Base-by-base conservation (phyloP, 2,888 invertebrate species). In the Lathronympha strigana region DNA sequence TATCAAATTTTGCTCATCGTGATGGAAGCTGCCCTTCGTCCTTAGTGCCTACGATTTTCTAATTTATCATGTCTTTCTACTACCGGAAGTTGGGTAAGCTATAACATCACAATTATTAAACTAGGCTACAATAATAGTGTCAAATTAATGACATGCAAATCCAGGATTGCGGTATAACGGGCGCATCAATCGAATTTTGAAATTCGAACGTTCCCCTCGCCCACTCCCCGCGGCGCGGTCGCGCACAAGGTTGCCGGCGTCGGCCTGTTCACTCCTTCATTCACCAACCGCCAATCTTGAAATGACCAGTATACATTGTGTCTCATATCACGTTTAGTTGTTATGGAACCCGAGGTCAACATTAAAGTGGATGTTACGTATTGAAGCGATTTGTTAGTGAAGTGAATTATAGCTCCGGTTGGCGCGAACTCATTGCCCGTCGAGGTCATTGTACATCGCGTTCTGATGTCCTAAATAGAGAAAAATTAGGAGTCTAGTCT, bases 391-490 rank as follows among this genome's bases (percentile, higher is more conserved):
- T 6, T 5, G 47, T 23, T n/a, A 23, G 23, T n/a, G n/a, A 25
- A 23, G 17, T n/a, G 23, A 47, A 25, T 6, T 23, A 21, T 23
- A n/a, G 6, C 23, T 13, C 57, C 58, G 64, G 58, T 60, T 64
- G 64, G 64, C 81, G 83, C 82, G 84, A 84, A 79, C 84, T 74
- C 81, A 76, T 75, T 38, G 57, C 74, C 69, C 67, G 69, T 72
- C 85, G 88, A 89, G 90, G 89, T 89, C 90, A 86, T 80, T 87
- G 88, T 80, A 89, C 87, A 87, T 77, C 75, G 79, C 79, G 83
- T 70, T 86, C 85, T 83, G 82, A 84, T 85, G 88, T 84, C 87
- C 90, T 83, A 88, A 87, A 89, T 90, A 87, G 61, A 57, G 60
- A 66, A 67, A 66, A 68, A 66, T 68, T 68, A 66, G 68, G 66